Base-by-base conservation (phyloP, 2,113 vertebrate genomes). In the Melanostigma gelatinosum region DNA sequence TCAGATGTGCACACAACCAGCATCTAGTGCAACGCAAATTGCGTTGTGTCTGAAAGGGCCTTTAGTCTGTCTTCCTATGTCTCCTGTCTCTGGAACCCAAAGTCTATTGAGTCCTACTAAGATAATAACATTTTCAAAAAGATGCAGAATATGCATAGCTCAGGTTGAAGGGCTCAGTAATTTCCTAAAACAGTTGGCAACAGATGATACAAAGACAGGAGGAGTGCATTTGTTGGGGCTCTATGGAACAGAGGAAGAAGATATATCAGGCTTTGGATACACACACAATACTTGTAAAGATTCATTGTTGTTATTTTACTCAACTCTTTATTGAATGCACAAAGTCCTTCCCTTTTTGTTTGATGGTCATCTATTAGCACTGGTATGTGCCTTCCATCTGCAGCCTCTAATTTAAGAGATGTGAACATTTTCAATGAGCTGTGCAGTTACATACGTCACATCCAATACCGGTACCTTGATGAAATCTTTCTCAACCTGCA, bases 381-480 rank as follows among this genome's bases (percentile, higher is more conserved):
- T 22, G 72, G 72, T 79, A 79, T 82, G 75, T 60, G 52, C 0
- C 52, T 70, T 80, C 61, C 16, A 40, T 83, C 83, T 71, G 32
- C 70, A 80, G 77, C 61, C 69, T 80, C 46, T 80, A 55, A 85
- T 88, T 85, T 79, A 16, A 69, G 34, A 70, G 60, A 74, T 50
- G 55, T 48, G 36, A 73, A 70, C 48, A 36, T 32, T 54, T 77
- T 80, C 58, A 85, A 71, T 73, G 50, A 32, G 55, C 50, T 77
- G 48, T 8, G 18, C 16, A n/a, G 40, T 6, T 36, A 34, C 15
- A 0, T n/a, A 11, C 36, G 10, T 79, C 24, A 57, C 65, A 24
- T 71, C 54, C 69, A 79, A 20, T 32, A 58, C 5, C 9, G 8
- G 32, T 52, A 1, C 32, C 8, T 2, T 42, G 67, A 74, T 80